These are phyloP conservation scores for Catostomus latipinnis DNA, from an alignment of 2,797 vertebrate species.

Conservation along the genomic window DNA sequence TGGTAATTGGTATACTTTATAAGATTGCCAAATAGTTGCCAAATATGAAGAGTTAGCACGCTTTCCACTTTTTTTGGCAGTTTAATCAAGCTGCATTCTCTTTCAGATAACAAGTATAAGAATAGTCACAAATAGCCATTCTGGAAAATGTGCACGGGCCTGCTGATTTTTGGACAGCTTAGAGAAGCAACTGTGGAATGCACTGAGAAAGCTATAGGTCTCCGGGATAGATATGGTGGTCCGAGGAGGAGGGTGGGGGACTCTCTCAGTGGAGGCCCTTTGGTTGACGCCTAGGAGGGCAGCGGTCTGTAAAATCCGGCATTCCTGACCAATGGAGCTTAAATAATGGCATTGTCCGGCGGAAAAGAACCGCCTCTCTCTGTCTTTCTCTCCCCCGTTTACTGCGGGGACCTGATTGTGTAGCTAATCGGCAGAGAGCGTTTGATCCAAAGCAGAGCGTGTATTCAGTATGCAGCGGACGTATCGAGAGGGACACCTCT, in stretches of 20 bases:
- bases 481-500: slow-evolving; percentile 72
- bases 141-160: background rate
- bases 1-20: background rate
- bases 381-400: slow-evolving; percentile 75
- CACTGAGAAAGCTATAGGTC: slow-evolving; percentile 51
- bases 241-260: slow-evolving; percentile 52
- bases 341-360: slow-evolving; percentile 90
- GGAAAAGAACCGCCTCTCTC: slow-evolving; percentile 83
- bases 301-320: slow-evolving; percentile 89
- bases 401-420: slow-evolving; percentile 80
- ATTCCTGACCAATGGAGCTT: slow-evolving; percentile 93
- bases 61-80: too few species aligned
- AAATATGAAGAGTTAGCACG: too few species aligned
- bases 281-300: slow-evolving; percentile 73
- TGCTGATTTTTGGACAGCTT: slow-evolving; percentile 22
- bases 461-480: slow-evolving; percentile 80
- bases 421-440: slow-evolving; percentile 81
- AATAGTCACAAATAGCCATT: background rate
- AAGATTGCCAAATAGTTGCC: background rate
- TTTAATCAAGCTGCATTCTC: too few species aligned
- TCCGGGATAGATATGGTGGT: slow-evolving; percentile 48
- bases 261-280: slow-evolving; percentile 65
- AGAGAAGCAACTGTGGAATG: slow-evolving; percentile 46
- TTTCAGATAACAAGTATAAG: too few species aligned
- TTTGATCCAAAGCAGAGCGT: slow-evolving; percentile 81